Base-by-base conservation (phyloP, 2,888 invertebrate genomes). In the Cephus runcator region DNA sequence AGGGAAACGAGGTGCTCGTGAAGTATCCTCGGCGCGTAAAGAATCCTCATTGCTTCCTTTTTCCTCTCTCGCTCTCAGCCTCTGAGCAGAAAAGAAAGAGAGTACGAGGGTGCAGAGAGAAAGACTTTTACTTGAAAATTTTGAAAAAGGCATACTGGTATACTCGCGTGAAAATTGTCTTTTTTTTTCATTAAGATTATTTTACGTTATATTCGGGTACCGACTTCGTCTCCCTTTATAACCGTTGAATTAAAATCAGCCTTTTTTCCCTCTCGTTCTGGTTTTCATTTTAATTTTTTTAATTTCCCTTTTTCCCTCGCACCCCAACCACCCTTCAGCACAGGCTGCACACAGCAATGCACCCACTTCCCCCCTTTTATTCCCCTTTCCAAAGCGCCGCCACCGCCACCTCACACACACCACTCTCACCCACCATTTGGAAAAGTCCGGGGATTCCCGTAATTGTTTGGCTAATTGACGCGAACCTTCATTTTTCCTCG, bases 281-380 rank as follows among this genome's bases (percentile, higher is more conserved):
- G 30, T 6, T 23, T 83, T 82, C 79, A 78, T 83, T 80, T 85
- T 79, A 73, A 71, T 36, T 31, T 73, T 73, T 76, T 35, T 69
- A 76, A 73, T 36, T 76, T 73, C 36, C 36, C 68, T 31, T 76
- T n/a, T 73, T 68, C n/a, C 31, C 71, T 71, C 71, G 30, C 23
- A 6, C 71, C 15, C 11, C 30, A 71, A 76, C 77, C 73, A 76
- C 79, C 71, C 56, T 23, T 23, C 23, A 15, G 56, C 56, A 23
- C 56, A 56, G 23, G 23, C 23, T 56, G 15, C 9, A 56, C 56
- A 23, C 23, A 9, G 56, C 56, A 56, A 2, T 56, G 56, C 56
- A 56, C 56, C 9, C 23, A 9, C 23, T 56, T 6, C 23, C 23
- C 15, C 4, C 15, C 33, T 4, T 40, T 15, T 6, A 2, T 9